A percentile compares a stretch with the other conserved stretches of the same genome.
These are phyloP conservation scores for Pemphigus obesinymphae DNA, from an alignment of 1,140 invertebrate species.

Conservation along the genomic window DNA sequence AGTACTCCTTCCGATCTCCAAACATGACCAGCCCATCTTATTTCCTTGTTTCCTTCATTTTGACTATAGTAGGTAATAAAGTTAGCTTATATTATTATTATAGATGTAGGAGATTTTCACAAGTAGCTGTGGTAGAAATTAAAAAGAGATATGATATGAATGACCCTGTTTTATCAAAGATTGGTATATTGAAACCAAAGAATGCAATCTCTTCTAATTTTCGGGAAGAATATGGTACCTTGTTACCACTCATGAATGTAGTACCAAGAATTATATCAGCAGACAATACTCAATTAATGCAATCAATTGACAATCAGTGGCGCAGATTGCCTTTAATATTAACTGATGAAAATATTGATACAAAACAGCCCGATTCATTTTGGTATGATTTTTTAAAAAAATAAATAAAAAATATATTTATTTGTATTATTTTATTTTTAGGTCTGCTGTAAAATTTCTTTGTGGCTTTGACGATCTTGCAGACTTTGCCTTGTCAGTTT, in stretches of 20 bases:
- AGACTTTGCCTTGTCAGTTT: slow-evolving; percentile 41
- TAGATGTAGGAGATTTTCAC: slow-evolving; percentile 2
- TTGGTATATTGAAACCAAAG: neutral
- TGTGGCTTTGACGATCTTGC: neutral
- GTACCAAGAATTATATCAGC: neutral
- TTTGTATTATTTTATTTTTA: neutral
- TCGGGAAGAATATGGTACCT: neutral
- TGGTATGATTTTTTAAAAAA: neutral
- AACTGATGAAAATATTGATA: neutral
- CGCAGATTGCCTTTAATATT: neutral
- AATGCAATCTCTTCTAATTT: neutral
- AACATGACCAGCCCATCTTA: too few relatives aligned
- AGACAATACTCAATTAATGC: neutral
- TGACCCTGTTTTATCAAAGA: neutral
- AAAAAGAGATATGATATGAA: slow-evolving; percentile 2
- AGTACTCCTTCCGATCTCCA: too few relatives aligned
- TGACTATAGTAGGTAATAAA: too few relatives aligned
- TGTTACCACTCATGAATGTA: neutral
- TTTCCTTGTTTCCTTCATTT: too few relatives aligned
- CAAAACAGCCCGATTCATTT: neutral
- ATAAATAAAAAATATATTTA: too few relatives aligned
- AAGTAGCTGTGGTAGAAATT: neutral
- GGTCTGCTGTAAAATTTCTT: neutral
- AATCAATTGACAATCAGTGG: slow-evolving; percentile 16
- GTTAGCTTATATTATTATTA: too few relatives aligned